Conservation (phyloP, 2,888 invertebrate species). For the Bombylius discolor region DNA sequence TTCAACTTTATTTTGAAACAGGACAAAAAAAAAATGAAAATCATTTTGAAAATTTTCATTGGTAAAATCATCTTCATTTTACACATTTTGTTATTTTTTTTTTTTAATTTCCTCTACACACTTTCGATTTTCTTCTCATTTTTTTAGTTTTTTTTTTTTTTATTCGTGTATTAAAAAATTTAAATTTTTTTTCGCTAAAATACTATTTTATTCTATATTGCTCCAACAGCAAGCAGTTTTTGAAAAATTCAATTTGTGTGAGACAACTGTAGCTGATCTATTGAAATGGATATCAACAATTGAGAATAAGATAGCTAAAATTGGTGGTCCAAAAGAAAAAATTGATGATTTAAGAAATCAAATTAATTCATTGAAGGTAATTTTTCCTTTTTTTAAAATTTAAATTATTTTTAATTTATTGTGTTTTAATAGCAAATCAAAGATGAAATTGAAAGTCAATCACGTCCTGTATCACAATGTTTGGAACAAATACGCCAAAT, state of each 20-base stretch:
- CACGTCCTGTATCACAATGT: slow-evolving; percentile 70
- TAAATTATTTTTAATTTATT: background rate
- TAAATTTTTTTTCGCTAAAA: background rate
- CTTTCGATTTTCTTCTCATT: background rate
- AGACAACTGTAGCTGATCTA: slow-evolving; percentile 71
- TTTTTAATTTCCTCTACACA: background rate
- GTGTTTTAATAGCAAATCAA: slow-evolving; percentile 56
- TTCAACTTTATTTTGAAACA: background rate
- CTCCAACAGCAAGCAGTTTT: slow-evolving; percentile 76
- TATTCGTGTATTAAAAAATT: background rate
- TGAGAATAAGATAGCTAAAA: slow-evolving; percentile 70
- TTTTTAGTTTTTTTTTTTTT: slow-evolving; percentile 21
- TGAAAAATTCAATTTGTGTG: slow-evolving; percentile 85
- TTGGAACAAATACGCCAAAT: slow-evolving; percentile 83
- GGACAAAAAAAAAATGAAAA: background rate
- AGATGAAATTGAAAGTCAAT: slow-evolving; percentile 78
- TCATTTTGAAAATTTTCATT: background rate
- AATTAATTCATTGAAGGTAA: slow-evolving; percentile 74
- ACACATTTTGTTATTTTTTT: background rate
- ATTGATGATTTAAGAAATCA: slow-evolving; percentile 78
- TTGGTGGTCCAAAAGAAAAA: slow-evolving; percentile 76
- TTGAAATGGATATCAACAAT: slow-evolving; percentile 77
- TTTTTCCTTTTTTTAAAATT: background rate
- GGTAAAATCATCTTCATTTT: background rate
- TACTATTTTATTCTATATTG: background rate